These are phyloP conservation scores for Eurois occulta DNA, from an alignment of 2,888 invertebrate species.

Conservation along the genomic window DNA sequence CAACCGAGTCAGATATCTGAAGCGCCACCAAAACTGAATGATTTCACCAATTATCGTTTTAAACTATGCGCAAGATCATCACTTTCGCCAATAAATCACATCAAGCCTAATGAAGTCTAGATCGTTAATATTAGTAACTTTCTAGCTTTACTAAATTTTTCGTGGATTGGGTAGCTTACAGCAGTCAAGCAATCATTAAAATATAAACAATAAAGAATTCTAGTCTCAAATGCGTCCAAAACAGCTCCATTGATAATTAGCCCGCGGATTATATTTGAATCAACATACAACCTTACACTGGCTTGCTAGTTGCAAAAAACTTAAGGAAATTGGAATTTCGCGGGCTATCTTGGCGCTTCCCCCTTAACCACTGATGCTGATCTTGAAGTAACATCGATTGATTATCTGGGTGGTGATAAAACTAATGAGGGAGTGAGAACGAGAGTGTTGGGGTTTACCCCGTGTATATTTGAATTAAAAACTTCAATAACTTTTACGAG, in stretches of 20 bases:
- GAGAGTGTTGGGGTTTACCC: too few species aligned
- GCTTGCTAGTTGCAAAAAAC: too few species aligned
- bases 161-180: background rate
- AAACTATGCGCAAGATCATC: constrained; percentile 1
- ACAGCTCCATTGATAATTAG: background rate
- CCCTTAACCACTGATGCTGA: background rate
- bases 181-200: background rate
- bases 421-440: background rate
- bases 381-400: background rate
- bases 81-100: constrained; percentile 38
- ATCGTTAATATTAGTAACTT: background rate
- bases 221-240: background rate
- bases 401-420: background rate
- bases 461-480: too few species aligned
- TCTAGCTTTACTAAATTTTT: background rate
- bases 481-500: too few species aligned
- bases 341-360: too few species aligned
- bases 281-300: too few species aligned
- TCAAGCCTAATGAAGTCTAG: constrained; percentile 4
- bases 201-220: background rate
- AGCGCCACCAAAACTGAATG: background rate
- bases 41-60: constrained; percentile 17
- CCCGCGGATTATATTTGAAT: too few species aligned
- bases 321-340: too few species aligned
- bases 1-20: background rate